Conservation (phyloP, 2,113 vertebrate species). For the Stegastes partitus region DNA sequence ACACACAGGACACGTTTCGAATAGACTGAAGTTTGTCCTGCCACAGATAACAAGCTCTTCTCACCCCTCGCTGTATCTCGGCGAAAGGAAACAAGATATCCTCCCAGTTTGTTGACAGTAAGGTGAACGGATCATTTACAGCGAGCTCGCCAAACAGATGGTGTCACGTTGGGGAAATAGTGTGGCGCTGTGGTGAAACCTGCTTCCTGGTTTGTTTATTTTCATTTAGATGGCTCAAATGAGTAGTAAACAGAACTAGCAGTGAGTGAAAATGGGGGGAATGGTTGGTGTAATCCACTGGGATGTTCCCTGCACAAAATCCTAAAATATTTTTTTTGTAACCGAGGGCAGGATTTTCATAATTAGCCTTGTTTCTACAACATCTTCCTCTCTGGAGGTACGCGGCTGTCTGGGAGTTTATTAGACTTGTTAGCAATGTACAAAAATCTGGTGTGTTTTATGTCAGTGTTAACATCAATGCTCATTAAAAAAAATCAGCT, state of each 20-base stretch:
- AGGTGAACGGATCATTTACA: conserved; percentile 57
- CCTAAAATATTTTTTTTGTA: no score
- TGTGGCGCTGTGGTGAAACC: conserved; percentile 30
- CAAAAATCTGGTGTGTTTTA: no score
- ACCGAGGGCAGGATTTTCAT: no score
- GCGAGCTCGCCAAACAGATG: conserved; percentile 46
- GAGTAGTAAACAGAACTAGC: conserved; percentile 16
- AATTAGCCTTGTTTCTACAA: no score
- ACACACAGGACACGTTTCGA: conserved; percentile 24
- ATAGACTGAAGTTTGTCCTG: conserved; percentile 38
- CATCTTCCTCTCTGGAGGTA: no score
- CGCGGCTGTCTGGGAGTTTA: no score
- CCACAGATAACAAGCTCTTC: conserved; percentile 59
- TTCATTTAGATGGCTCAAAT: conserved; percentile 39
- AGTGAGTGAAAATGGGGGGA: not conserved
- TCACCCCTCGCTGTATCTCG: conserved; percentile 9
- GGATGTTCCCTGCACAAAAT: not conserved
- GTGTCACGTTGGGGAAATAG: conserved; percentile 44
- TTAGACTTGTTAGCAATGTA: no score
- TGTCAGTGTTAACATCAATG: no score
- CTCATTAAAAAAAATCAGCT: no score
- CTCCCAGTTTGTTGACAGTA: conserved; percentile 48
- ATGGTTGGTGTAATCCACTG: conserved; percentile 6
- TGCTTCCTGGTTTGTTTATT: conserved; percentile 42
- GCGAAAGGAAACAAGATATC: conserved; percentile 38